Evolutionary conservation across 2,797 vertebrate genomes (phyloP).

Genomic region (Staurois parvus): DNA sequence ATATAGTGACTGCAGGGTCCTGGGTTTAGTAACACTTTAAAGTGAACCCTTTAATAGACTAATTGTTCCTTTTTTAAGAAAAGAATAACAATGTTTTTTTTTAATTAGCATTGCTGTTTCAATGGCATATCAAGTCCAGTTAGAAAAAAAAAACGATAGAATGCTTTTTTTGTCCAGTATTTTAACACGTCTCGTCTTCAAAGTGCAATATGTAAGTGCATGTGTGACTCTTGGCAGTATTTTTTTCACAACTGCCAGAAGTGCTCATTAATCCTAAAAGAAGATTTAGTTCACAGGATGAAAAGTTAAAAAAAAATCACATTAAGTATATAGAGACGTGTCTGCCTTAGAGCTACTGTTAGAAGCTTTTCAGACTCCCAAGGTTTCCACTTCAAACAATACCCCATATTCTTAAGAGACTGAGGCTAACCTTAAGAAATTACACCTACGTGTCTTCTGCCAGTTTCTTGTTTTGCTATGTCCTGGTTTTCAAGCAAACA

Average conservation of each 20-base stretch:
- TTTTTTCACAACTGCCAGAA: constrained; percentile 48
- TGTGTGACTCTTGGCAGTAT: constrained; percentile 42
- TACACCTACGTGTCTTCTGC: constrained; percentile 39
- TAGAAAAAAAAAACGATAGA: background rate
- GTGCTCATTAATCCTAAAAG: constrained; percentile 54
- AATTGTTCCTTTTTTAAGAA: background rate
- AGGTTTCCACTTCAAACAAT: constrained; percentile 57
- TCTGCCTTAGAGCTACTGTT: constrained; percentile 54
- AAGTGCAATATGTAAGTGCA: constrained; percentile 22
- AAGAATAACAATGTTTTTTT: background rate
- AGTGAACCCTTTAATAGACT: too few relatives aligned
- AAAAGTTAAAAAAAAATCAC: constrained; percentile 44
- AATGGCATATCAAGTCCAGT: background rate
- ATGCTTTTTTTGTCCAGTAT: constrained; percentile 6
- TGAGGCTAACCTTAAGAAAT: constrained; percentile 28
- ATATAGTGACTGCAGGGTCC: too few relatives aligned
- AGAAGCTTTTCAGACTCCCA: constrained; percentile 45
- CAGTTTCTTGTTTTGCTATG: constrained; percentile 11
- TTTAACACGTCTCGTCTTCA: constrained; percentile 35
- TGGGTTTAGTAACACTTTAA: too few relatives aligned
- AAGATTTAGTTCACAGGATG: constrained; percentile 55
- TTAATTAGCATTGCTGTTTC: background rate
- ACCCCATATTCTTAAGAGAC: constrained; percentile 17
- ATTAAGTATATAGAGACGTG: constrained; percentile 48
- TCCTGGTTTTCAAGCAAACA: constrained; percentile 19